A percentile compares a stretch with the other conserved stretches of the same genome.
Evolutionary conservation across 2,113 vertebrate species (phyloP).

Genomic region (Sylvia atricapilla): DNA sequence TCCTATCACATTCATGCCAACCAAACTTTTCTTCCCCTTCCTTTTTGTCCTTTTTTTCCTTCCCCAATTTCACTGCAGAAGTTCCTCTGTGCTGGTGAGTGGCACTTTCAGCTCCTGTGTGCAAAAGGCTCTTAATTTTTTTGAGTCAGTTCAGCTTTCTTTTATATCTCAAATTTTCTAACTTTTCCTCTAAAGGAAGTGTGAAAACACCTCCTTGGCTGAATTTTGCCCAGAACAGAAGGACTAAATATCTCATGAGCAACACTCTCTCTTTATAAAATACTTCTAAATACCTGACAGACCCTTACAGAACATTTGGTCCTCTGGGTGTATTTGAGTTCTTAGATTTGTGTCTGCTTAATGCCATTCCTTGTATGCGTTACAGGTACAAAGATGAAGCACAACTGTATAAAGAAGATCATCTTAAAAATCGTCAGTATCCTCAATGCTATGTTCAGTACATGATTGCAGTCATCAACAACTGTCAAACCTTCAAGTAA

Average conservation of each 20-base stretch:
- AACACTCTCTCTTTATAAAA: background rate
- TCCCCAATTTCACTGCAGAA: background rate
- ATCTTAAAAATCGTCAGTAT: slow-evolving; percentile 86
- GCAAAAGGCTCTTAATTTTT: background rate
- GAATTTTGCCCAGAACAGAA: background rate
- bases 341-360: background rate
- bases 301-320: background rate
- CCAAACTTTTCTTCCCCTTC: background rate
- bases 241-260: background rate
- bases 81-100: background rate
- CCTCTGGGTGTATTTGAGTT: background rate
- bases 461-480: slow-evolving; percentile 95
- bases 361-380: background rate
- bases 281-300: background rate
- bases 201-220: background rate
- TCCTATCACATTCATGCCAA: background rate
- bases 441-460: slow-evolving; percentile 96
- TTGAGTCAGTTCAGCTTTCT: background rate
- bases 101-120: background rate
- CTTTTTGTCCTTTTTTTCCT: background rate
- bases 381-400: slow-evolving; percentile 90
- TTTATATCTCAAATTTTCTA: background rate
- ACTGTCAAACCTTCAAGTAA: slow-evolving; percentile 97
- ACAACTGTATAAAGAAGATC: slow-evolving; percentile 88
- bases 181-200: background rate